Evolutionary conservation across 2,888 invertebrate genomes (phyloP), one percentile per base, ranked within the genome.

Genomic region (Dryocosmus kuriphilus): DNA sequence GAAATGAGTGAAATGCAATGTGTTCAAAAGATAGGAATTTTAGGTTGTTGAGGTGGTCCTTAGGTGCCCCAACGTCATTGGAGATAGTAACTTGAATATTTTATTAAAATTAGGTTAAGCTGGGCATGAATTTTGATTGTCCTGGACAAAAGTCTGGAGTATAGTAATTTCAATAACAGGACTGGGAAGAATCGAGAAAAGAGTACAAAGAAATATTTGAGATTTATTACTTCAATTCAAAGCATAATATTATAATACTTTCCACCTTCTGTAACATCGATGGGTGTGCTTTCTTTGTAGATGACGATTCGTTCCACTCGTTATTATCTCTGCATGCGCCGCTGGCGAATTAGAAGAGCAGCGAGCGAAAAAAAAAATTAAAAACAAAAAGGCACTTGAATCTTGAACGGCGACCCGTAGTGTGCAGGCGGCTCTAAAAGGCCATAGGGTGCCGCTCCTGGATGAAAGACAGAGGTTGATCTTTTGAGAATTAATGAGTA

Each of bases 291-390:
- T 38, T 24, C 65, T 65, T 24, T 65, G 16, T 41, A 32, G 71
- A 14, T 32, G 41, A 51, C 32, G 51, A 71, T 71, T 71, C 71
- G 71, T 71, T 71, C 51, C 30, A 46, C n/a, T 11, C 30, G 51
- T 30, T 51, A 71, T 71, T 71, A 71, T 71, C 71, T 32, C 71
- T 30, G 71, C 71, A 51, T 71, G 71, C 32, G 51, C 51, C 51
- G 27, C 51, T 71, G 51, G 51, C n/a, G 30, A 71, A 71, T 71
- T 71, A 71, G 71, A 71, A 71, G 71, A 71, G 46, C n/a, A 55
- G 19, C 19, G 30, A 71, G 27, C 19, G 24, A 41, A 67, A 67
- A 38, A 9, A 65, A 24, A 32, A 32, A 4, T 30, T 24, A 46
- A 71, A 51, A 51, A 51, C 19, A 51, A 71, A 51, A 71, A 71